phyloP scores from a whole-genome alignment of 1,140 invertebrate species.

The Anastatus disparis region DNA sequence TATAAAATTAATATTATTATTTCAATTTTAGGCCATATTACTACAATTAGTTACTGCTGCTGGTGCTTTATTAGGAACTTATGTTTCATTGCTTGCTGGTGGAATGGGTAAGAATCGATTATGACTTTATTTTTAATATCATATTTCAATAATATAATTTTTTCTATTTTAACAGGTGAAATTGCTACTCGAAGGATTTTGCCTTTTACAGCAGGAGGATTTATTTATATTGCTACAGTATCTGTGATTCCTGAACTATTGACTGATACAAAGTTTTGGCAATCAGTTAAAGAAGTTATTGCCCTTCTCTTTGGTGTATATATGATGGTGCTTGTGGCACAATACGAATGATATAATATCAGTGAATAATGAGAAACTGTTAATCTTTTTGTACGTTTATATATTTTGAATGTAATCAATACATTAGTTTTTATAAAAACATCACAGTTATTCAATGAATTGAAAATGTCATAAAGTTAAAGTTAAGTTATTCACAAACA shows the following conservation, averaged over 20 bases:
- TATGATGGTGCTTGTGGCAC: constrained; percentile 92
- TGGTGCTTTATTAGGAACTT: constrained; percentile 91
- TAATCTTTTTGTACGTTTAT: neutral
- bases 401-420: constrained; percentile 1
- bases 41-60: constrained; percentile 93
- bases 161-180: constrained; percentile 67
- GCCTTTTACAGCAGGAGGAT: constrained; percentile 97
- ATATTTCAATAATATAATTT: constrained; percentile 43
- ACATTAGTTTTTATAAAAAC: constrained; percentile 19
- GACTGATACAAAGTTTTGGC: constrained; percentile 83
- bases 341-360: constrained; percentile 84
- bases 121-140: neutral
- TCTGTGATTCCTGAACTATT: constrained; percentile 95
- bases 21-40: constrained; percentile 80
- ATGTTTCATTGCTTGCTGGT: constrained; percentile 84
- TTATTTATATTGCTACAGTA: constrained; percentile 98
- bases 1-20: constrained; percentile 5
- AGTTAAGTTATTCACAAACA: neutral
- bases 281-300: constrained; percentile 87
- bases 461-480: constrained; percentile 8
- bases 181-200: constrained; percentile 86
- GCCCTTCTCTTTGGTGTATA: constrained; percentile 86
- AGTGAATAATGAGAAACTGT: neutral
- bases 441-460: constrained; percentile 18
- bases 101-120: constrained; percentile 69